Conservation (phyloP, 2,797 vertebrate genomes). For the Acrocephalus scirpaceus region DNA sequence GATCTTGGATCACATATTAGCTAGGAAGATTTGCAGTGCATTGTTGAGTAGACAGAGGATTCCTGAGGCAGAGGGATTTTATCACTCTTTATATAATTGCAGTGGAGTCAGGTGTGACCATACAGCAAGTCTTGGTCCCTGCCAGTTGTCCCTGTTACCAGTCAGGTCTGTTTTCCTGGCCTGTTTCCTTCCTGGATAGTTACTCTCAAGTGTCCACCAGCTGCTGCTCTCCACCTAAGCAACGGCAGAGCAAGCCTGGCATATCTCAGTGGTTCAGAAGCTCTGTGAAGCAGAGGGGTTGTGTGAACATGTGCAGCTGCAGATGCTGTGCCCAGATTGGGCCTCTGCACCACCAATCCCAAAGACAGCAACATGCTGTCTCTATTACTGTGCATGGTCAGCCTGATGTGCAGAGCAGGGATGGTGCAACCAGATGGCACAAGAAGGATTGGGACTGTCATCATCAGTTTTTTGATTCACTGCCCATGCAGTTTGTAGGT, state of each 20-base stretch:
- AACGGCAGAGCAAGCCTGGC: not conserved
- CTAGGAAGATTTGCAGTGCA: not conserved
- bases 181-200: not conserved
- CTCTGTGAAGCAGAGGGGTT: not conserved
- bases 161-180: not conserved
- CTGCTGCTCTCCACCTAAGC: not conserved
- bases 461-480: not conserved
- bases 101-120: not conserved
- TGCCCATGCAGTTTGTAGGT: not conserved
- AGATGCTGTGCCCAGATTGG: accelerated
- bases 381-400: accelerated
- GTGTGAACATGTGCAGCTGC: not conserved
- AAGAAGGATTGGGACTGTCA: not conserved
- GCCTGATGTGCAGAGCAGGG: not conserved
- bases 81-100: not conserved
- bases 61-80: not conserved
- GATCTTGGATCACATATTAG: not conserved
- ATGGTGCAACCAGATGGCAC: not conserved
- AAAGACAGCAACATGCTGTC: not conserved
- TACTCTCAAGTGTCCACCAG: not conserved
- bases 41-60: not conserved
- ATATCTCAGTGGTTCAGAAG: not conserved
- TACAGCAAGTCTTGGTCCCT: not conserved
- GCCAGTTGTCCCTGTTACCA: not conserved
- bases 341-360: not conserved